Percentiles rank a stretch among this genome's conserved stretches.
Evolutionary conservation across 2,113 vertebrate genomes (phyloP).

Genomic region (Ceyx margarethae): DNA sequence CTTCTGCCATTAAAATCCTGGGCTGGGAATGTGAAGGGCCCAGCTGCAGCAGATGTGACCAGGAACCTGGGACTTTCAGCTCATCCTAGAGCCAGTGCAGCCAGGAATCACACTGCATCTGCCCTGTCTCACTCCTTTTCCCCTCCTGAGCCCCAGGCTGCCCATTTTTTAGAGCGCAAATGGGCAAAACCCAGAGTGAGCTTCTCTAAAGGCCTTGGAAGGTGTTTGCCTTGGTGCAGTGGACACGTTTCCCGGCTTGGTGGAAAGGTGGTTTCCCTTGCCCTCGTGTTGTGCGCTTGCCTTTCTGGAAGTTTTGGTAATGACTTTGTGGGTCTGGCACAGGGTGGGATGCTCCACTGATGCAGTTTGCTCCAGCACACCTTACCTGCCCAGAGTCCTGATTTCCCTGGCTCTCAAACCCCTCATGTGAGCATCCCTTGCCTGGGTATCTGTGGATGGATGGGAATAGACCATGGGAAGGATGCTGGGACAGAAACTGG

Average conservation of each 20-base stretch:
- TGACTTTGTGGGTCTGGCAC: background rate
- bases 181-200: background rate
- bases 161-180: background rate
- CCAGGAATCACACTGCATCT: rapidly evolving
- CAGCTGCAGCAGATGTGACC: background rate
- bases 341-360: background rate
- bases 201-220: background rate
- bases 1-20: background rate
- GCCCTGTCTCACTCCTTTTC: background rate
- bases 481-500: rapidly evolving
- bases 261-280: background rate
- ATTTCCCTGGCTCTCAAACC: background rate
- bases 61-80: background rate
- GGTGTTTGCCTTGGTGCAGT: background rate
- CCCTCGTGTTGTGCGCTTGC: rapidly evolving
- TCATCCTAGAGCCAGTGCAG: background rate
- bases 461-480: background rate
- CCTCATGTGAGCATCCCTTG: rapidly evolving
- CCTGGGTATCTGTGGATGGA: background rate
- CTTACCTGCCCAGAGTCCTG: rapidly evolving
- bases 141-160: background rate
- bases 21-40: background rate
- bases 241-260: rapidly evolving
- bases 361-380: rapidly evolving
- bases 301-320: background rate